Evolutionary conservation across 1,140 invertebrate species (phyloP), one percentile per base, ranked within the genome.

Genomic region (Helicoverpa zea): DNA sequence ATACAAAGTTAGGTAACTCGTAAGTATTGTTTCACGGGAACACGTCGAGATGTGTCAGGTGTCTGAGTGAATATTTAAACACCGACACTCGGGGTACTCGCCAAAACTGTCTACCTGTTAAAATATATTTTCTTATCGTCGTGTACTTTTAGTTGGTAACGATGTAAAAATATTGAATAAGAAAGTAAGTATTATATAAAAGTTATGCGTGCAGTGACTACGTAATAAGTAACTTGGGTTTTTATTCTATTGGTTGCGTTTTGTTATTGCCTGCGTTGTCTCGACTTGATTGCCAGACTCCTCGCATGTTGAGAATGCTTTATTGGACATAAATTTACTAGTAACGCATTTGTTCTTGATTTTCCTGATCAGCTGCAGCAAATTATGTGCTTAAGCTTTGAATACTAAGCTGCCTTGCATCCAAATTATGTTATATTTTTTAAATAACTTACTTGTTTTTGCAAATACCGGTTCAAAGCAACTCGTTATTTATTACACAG

Each of bases 161-260:
- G 43, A 30, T 54, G 73, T 75, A 61, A 75, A 56, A 75, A 61
- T 75, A 75, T 75, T 75, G 58, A 75, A 75, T 75, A 75, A 75
- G 73, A 75, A 75, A 75, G 72, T 74, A 59, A 59, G 13, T 59
- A 61, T 75, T 61, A 75, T 49, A 61, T 75, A 75, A 74, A 74
- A 59, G 56, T 61, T 75, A 75, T 58, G 58, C 52, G 70, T 73
- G 52, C 70, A n/a, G 30, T 18, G 70, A 73, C 70, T 75, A 75
- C 43, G 72, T 74, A 75, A 43, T 75, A 75, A 61, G 29, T 73
- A 43, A 49, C 56, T 75, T 75, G 73, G 13, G 43, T 75, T 75
- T 59, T 61, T 61, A 75, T 75, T 61, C 58, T 51, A 61, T 75
- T 59, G 58, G 52, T 43, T 61, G 56, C 49, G 18, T 75, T 56